Conservation (phyloP, 2,888 invertebrate species). For the Ormyrus rosae region DNA sequence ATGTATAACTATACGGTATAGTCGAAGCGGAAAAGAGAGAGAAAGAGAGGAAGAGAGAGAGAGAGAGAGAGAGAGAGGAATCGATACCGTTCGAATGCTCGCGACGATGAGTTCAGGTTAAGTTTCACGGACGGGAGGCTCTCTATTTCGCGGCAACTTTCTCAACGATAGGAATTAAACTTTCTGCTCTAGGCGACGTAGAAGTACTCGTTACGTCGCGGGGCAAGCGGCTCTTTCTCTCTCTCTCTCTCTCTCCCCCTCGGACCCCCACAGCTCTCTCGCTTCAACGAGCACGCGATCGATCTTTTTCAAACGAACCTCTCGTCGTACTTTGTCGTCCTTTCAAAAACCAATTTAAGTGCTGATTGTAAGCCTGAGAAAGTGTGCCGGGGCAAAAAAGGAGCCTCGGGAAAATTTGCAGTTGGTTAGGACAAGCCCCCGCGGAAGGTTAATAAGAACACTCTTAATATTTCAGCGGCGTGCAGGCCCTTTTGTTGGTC, state of each 20-base stretch:
- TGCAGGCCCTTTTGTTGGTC: conserved; percentile 4
- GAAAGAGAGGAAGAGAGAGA: no score
- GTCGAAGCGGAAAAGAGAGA: not conserved
- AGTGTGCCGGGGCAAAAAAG: not conserved
- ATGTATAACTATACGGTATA: conserved; percentile 1
- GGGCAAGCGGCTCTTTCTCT: conserved; percentile 19
- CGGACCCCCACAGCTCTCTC: not conserved
- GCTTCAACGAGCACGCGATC: conserved; percentile 43
- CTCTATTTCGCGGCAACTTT: conserved; percentile 56
- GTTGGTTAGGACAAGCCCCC: conserved; percentile 36
- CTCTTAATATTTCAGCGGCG: conserved; percentile 22
- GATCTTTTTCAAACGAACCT: conserved; percentile 49
- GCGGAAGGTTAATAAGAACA: not conserved
- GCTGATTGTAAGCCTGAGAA: conserved; percentile 48
- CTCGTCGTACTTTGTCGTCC: conserved; percentile 44
- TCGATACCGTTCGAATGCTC: conserved; percentile 60
- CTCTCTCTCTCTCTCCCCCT: conserved; percentile 11
- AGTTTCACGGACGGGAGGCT: conserved; percentile 50
- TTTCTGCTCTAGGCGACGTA: conserved; percentile 58
- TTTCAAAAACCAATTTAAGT: conserved; percentile 56
- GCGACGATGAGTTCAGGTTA: conserved; percentile 60
- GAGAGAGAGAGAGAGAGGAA: conserved; percentile 45
- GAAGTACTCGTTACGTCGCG: conserved; percentile 53
- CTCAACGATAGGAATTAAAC: conserved; percentile 61
- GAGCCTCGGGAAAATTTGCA: conserved; percentile 25